Percentiles rank a stretch among this genome's conserved stretches.
phyloP scores from a whole-genome alignment of 2,113 vertebrate species.

The Aldabrachelys gigantea region DNA sequence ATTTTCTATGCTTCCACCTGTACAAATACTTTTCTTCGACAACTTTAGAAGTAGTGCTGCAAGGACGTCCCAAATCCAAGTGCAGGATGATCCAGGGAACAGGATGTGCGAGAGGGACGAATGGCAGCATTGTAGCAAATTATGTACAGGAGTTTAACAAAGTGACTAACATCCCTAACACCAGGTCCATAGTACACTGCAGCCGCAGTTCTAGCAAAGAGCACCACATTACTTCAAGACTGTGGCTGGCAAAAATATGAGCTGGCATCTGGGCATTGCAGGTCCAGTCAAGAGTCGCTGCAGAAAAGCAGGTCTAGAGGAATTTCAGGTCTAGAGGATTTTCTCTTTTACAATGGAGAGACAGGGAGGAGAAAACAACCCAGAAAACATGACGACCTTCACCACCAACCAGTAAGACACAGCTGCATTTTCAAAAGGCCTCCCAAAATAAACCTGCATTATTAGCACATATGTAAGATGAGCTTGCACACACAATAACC shows the following conservation, averaged over 20 bases:
- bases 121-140: background rate
- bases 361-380: background rate
- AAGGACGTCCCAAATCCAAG: constrained; percentile 42
- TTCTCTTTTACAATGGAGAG: constrained; percentile 14
- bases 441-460: constrained; percentile 12
- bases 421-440: background rate
- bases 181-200: background rate
- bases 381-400: background rate
- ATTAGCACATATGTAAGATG: background rate
- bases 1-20: constrained; percentile 19
- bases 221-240: background rate
- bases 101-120: background rate
- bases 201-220: background rate
- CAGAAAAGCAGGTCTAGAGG: background rate
- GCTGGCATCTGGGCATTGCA: constrained; percentile 54
- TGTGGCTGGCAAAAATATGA: constrained; percentile 48
- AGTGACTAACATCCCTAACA: background rate
- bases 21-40: background rate
- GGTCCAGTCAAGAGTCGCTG: constrained; percentile 48
- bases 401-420: background rate
- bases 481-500: too few relatives aligned
- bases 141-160: background rate
- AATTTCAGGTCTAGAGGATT: constrained; percentile 42
- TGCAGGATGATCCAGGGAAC: background rate
- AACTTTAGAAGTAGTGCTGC: constrained; percentile 3